Conservation (phyloP, 2,797 vertebrate genomes). For the Danio kyathit region DNA sequence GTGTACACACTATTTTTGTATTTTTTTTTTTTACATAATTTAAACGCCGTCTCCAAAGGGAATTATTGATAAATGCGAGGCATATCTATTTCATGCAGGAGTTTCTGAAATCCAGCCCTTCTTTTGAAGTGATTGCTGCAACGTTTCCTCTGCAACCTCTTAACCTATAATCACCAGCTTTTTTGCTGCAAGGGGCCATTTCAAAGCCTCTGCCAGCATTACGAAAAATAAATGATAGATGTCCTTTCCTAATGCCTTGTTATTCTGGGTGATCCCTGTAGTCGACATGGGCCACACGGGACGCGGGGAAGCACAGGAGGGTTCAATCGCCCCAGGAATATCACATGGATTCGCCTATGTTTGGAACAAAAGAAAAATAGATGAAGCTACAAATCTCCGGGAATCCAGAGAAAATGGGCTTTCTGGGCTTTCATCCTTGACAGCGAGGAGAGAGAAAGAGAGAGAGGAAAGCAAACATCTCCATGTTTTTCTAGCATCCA, state of each 20-base stretch:
- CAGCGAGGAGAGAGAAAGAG: constrained; percentile 7
- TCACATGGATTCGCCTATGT: constrained; percentile 2
- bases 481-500: constrained; percentile 10
- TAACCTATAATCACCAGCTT: constrained; percentile 2
- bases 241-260: constrained; percentile 21
- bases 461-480: constrained; percentile 26
- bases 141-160: constrained; percentile 22
- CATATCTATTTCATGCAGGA: constrained; percentile 1
- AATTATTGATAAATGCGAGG: constrained; percentile 12
- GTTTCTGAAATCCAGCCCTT: neutral
- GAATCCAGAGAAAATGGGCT: constrained; percentile 26
- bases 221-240: constrained; percentile 22
- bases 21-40: constrained; percentile 5
- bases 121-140: constrained; percentile 29
- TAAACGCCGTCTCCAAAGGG: neutral
- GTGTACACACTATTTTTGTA: neutral
- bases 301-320: neutral
- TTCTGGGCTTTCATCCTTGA: constrained; percentile 10
- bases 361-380: constrained; percentile 35
- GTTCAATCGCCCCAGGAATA: neutral
- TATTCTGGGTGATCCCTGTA: constrained; percentile 21
- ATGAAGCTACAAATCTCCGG: constrained; percentile 19
- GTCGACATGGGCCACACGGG: neutral
- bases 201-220: constrained; percentile 15
- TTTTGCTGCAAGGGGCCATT: constrained; percentile 18